Percentiles rank a stretch among this genome's conserved stretches.
These are phyloP conservation scores for Chironomus tentans DNA, from an alignment of 2,888 invertebrate species.

Conservation along the genomic window DNA sequence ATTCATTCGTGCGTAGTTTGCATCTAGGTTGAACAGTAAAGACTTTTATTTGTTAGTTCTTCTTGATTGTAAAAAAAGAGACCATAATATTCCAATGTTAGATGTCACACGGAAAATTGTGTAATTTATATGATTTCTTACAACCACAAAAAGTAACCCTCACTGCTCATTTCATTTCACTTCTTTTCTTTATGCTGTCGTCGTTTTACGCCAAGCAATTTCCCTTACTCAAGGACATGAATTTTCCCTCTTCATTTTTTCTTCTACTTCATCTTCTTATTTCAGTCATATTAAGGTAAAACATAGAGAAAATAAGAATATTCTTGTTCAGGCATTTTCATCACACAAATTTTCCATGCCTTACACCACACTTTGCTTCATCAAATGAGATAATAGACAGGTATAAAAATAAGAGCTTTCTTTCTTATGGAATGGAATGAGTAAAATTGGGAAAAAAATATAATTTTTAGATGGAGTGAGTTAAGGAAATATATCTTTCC, in stretches of 20 bases:
- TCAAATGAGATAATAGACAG: conserved; percentile 27
- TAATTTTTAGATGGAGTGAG: no score
- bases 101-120: conserved; percentile 25
- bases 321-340: conserved; percentile 15
- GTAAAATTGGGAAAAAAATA: not conserved
- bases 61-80: not conserved
- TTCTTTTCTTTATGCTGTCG: not conserved
- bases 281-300: not conserved
- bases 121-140: conserved; percentile 22
- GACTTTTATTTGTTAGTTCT: no score
- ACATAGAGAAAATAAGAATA: not conserved
- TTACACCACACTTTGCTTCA: conserved; percentile 23
- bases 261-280: not conserved
- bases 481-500: no score
- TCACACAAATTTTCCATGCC: conserved; percentile 23
- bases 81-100: conserved; percentile 24
- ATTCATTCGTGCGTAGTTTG: not conserved
- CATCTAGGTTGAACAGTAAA: not conserved
- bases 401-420: conserved; percentile 20
- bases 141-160: not conserved
- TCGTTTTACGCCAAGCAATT: not conserved
- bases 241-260: conserved; percentile 1
- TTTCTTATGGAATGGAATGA: not conserved
- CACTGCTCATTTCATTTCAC: not conserved
- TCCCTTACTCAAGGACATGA: conserved; percentile 23